Conservation (phyloP, 2,797 vertebrate genomes). For the Columba guinea region DNA sequence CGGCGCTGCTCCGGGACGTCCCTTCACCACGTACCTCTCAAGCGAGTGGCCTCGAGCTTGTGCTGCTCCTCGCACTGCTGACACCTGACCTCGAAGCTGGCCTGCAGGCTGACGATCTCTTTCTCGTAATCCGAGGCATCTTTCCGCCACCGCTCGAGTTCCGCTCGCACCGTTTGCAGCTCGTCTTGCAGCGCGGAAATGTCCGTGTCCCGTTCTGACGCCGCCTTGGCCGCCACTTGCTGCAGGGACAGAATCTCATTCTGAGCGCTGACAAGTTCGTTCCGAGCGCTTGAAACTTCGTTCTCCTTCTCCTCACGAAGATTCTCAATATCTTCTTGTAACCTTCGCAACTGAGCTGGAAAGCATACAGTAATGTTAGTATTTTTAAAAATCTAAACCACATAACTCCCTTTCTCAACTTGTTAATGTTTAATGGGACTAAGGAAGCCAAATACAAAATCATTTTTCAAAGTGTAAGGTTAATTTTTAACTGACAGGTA, state of each 20-base stretch:
- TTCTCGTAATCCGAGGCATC: conserved; percentile 87
- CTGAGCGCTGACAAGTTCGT: conserved; percentile 89
- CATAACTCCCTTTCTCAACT: background rate
- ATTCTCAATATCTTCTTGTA: conserved; percentile 91
- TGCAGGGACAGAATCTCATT: conserved; percentile 91
- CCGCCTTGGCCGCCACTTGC: conserved; percentile 85
- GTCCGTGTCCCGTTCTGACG: conserved; percentile 86
- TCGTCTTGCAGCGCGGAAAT: conserved; percentile 86
- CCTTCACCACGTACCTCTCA: conserved; percentile 80
- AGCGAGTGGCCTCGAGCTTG: conserved; percentile 78
- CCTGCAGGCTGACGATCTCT: conserved; percentile 88
- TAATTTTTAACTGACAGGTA: background rate
- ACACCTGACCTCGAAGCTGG: conserved; percentile 84
- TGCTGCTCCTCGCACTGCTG: conserved; percentile 83
- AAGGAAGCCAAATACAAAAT: background rate
- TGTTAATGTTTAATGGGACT: background rate
- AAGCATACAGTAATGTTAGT: background rate
- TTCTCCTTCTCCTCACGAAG: conserved; percentile 91
- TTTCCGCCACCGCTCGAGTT: conserved; percentile 90
- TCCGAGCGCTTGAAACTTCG: conserved; percentile 86
- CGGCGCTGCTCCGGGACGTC: background rate
- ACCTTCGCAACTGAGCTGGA: conserved; percentile 88
- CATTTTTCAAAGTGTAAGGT: background rate
- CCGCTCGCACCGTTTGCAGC: conserved; percentile 80
- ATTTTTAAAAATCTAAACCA: conserved; percentile 7